Percentiles rank a stretch among this genome's conserved stretches.
Conservation (phyloP, 64 coral and sea anemone species). For the Stichodactyla mertensii region DNA sequence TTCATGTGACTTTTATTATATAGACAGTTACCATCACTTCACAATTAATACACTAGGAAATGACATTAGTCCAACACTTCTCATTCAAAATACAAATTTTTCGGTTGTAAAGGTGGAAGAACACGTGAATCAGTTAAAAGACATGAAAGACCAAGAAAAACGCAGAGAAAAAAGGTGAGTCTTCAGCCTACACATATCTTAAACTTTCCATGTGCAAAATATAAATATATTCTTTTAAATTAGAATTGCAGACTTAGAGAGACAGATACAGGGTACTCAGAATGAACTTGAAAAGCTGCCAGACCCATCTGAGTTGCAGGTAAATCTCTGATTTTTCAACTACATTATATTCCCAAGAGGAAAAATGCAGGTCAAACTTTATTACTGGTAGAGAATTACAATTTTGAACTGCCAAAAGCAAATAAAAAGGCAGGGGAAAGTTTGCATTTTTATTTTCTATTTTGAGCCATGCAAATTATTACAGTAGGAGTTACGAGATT, state of each 20-base stretch:
- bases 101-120: slow-evolving; percentile 66
- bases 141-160: slow-evolving; percentile 81
- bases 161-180: slow-evolving; percentile 82
- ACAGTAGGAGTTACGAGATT: background rate
- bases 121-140: slow-evolving; percentile 71
- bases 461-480: background rate
- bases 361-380: no score
- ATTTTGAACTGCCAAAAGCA: no score
- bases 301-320: slow-evolving; percentile 74
- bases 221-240: background rate
- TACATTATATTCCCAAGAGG: background rate
- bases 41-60: background rate
- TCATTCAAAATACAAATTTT: slow-evolving; percentile 1
- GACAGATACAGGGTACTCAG: slow-evolving; percentile 64
- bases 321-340: background rate
- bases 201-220: no score
- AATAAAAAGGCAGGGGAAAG: no score
- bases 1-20: no score
- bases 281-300: slow-evolving; percentile 75
- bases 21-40: no score
- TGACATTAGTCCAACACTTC: background rate
- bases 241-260: slow-evolving; percentile 83
- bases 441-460: no score
- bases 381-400: no score
- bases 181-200: no score